phyloP scores from a whole-genome alignment of 2,888 invertebrate genomes.

The Leuctra nigra region DNA sequence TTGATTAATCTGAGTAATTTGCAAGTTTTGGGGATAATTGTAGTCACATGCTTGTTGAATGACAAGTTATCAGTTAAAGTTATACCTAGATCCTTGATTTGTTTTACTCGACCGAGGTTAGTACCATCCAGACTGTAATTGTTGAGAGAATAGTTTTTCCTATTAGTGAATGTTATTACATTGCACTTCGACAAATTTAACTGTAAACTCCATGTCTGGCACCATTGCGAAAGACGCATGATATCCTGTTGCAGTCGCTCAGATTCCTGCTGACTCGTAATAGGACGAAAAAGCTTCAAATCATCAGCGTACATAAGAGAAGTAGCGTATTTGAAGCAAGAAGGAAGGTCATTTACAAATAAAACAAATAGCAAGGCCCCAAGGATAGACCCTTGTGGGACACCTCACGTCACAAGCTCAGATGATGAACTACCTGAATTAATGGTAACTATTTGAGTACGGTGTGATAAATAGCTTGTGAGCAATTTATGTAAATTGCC shows the following conservation, averaged over 20 bases:
- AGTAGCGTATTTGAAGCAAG: too few species aligned
- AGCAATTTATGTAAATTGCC: not conserved
- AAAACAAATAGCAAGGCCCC: too few species aligned
- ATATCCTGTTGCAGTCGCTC: not conserved
- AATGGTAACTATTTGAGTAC: not conserved
- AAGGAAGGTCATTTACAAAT: too few species aligned
- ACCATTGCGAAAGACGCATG: not conserved
- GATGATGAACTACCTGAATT: not conserved
- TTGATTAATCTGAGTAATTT: too few species aligned
- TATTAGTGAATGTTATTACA: conserved; percentile 3
- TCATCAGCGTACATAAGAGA: too few species aligned
- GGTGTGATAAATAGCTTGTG: not conserved
- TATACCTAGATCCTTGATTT: not conserved
- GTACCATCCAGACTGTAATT: too few species aligned
- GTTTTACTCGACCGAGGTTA: not conserved
- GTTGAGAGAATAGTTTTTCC: not conserved
- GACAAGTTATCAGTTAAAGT: too few species aligned
- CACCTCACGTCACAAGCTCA: not conserved
- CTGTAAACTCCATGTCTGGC: not conserved
- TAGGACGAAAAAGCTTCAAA: too few species aligned
- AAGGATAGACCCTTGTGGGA: conserved; percentile 3
- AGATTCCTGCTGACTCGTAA: not conserved
- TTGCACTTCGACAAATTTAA: too few species aligned
- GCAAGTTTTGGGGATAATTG: too few species aligned
- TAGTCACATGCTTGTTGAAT: too few species aligned